Evolutionary conservation across 92 coral and sea anemone species (phyloP).

Genomic region (Siderastrea radians): DNA sequence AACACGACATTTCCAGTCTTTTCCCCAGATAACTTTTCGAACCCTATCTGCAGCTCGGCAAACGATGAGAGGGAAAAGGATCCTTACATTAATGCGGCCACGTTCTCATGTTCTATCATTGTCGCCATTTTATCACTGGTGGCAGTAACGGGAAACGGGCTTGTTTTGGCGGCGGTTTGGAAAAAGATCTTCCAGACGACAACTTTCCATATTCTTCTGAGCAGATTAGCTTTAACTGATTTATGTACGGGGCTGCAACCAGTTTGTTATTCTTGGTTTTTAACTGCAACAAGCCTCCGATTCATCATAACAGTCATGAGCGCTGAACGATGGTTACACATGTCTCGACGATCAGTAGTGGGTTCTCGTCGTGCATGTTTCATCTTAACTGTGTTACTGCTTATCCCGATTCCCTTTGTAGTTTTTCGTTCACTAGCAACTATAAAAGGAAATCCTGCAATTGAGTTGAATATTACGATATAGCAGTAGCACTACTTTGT

Average conservation of each 20-base stretch:
- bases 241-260: neutral
- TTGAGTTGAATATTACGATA: neutral
- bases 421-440: neutral
- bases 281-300: neutral
- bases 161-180: constrained; percentile 11
- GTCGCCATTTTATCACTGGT: constrained; percentile 1
- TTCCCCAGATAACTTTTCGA: neutral
- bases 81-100: neutral
- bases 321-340: constrained; percentile 1
- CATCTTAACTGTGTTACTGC: neutral
- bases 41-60: neutral
- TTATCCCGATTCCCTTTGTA: neutral
- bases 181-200: neutral
- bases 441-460: neutral
- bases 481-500: neutral
- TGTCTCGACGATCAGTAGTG: neutral
- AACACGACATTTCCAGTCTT: neutral
- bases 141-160: constrained; percentile 10
- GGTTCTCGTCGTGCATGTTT: neutral
- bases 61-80: neutral
- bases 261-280: neutral
- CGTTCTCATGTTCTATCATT: neutral
- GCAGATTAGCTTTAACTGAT: constrained; percentile 4
- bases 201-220: neutral
- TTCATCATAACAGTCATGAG: neutral